Base-by-base conservation (phyloP, 2,888 invertebrate genomes). In the Dicycla oo region DNA sequence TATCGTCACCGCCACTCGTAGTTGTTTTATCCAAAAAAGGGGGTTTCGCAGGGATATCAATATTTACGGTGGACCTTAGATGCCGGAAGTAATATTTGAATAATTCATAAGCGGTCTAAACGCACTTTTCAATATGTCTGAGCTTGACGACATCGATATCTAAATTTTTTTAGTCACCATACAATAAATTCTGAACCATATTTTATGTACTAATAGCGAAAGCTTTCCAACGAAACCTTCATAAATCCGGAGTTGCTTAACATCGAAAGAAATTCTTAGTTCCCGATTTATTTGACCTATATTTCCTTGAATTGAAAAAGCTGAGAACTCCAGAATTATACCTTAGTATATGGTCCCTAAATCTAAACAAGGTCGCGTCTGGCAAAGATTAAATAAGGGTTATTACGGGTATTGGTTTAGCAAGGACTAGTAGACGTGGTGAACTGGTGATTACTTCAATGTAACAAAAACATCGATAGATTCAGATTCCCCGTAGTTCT, bases 71-170 rank as follows among this genome's bases (percentile, higher is more conserved):
- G 57, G 26, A 49, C 75, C 68, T 8, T 60, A 61, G 54, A 63
- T 60, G 49, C 63, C 68, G 49, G 58, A 56, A 66, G 64, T 57
- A 54, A 56, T 65, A 51, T 65, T 71, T 82, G 72, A 77, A 82
- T 82, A 66, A 80, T 80, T 80, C 77, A 82, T 81, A 64, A 61
- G 60, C 40, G 58, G 49, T 45, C 54, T 57, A 47, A 53, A 47
- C 51, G 26, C 23, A 66, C 47, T 45, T n/a, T 30, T 38, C 47
- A 63, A 71, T 66, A 67, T 66, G 54, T 66, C 62, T 23, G 3
- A 56, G n/a, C 10, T 47, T 57, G 38, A 38, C 13, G 34, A 54
- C 45, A 65, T 10, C 49, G 45, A 62, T 26, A 68, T 1, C n/a
- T n/a, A 23, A 57, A 58, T 66, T 68, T 53, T 15, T 67, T 54